Conservation (phyloP, 2,797 vertebrate genomes). For the Nasua narica region DNA sequence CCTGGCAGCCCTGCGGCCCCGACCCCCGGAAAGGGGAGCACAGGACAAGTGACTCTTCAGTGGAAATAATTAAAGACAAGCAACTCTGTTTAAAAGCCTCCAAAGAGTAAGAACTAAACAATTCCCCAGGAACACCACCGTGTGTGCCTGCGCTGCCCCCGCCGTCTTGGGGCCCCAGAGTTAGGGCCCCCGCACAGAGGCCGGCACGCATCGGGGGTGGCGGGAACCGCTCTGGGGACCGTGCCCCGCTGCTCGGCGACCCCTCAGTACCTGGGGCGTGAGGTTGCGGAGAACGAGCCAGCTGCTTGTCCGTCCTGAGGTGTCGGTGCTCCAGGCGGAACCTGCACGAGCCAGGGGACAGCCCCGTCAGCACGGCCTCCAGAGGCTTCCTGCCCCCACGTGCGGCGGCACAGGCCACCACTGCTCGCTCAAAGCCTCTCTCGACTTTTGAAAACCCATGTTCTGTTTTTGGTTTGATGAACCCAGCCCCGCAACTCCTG, state of each 20-base stretch:
- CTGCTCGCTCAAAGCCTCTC: background rate
- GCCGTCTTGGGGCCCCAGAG: background rate
- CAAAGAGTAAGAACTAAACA: background rate
- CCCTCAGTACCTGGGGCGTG: constrained; percentile 92
- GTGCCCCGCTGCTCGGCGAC: too few relatives aligned
- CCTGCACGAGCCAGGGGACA: constrained; percentile 75
- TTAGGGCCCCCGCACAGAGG: background rate
- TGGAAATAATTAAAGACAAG: background rate
- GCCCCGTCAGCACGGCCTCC: background rate
- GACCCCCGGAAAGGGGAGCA: background rate
- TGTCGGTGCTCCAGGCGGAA: constrained; percentile 98
- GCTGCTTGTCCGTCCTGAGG: constrained; percentile 96
- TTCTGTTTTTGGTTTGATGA: background rate
- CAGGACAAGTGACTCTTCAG: background rate
- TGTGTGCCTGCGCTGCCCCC: background rate
- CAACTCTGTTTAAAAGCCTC: background rate
- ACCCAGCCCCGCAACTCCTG: background rate
- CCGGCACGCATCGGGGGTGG: background rate
- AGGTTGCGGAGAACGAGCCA: constrained; percentile 99
- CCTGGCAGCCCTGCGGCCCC: background rate
- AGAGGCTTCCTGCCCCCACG: background rate
- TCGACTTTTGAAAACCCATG: background rate
- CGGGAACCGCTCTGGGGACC: background rate
- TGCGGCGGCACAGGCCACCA: accelerated
- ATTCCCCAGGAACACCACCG: background rate